These are phyloP conservation scores for Petrosia ficiformis DNA, from an alignment of 37 sponge, comb jelly and placozoan species.

Conservation along the genomic window DNA sequence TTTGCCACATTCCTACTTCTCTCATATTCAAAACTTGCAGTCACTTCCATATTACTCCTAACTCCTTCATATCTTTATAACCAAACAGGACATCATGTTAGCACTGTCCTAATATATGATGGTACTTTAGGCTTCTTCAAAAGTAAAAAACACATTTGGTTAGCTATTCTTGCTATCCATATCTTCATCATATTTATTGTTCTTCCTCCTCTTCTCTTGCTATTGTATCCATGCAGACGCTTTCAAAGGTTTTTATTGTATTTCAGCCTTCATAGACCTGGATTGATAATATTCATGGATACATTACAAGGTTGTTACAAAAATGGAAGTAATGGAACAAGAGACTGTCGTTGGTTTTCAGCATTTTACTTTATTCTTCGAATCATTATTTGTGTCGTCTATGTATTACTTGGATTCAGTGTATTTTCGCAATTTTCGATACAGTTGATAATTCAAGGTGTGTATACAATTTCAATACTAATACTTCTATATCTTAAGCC, in stretches of 20 bases:
- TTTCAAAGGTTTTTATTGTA: background rate
- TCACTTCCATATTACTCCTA: background rate
- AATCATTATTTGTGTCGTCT: background rate
- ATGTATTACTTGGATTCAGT: no score
- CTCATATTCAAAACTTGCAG: background rate
- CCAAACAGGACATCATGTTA: background rate
- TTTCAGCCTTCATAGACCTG: background rate
- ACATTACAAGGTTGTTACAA: background rate
- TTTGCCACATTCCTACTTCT: slow-evolving; percentile 10
- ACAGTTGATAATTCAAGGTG: background rate
- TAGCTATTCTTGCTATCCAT: background rate
- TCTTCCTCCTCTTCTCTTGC: slow-evolving; percentile 15
- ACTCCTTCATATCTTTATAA: background rate
- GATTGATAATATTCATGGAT: background rate
- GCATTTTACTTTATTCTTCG: slow-evolving; percentile 1
- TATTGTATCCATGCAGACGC: slow-evolving; percentile 10
- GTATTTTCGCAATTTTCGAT: background rate
- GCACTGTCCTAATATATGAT: background rate
- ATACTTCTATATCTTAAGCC: background rate
- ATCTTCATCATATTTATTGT: background rate
- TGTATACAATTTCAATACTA: background rate
- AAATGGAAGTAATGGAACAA: background rate
- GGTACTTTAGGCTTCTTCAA: background rate
- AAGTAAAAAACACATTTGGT: background rate
- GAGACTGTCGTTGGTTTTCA: background rate